Conservation (phyloP, 2,113 vertebrate genomes). For the Tamias sibiricus region DNA sequence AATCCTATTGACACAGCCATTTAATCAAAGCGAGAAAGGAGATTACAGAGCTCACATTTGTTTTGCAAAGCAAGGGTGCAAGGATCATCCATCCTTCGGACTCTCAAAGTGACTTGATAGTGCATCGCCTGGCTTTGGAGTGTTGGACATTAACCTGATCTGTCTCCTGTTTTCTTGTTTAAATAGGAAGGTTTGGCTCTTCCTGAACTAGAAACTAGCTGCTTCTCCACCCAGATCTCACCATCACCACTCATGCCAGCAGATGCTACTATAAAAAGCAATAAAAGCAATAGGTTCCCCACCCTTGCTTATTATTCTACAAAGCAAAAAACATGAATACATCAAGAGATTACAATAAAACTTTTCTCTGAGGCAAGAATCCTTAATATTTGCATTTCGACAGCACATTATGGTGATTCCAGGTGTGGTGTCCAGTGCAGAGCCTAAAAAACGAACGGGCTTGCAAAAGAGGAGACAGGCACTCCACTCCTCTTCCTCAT, state of each 20-base stretch:
- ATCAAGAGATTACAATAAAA: constrained; percentile 10
- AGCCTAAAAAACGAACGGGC: background rate
- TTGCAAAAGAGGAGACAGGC: background rate
- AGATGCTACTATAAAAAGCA: constrained; percentile 44
- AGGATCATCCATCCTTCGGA: constrained; percentile 68
- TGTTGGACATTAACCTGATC: constrained; percentile 78
- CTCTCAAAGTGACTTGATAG: constrained; percentile 66
- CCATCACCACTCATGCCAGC: constrained; percentile 6
- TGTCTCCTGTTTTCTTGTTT: constrained; percentile 74
- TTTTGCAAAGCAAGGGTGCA: constrained; percentile 78
- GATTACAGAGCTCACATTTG: constrained; percentile 67
- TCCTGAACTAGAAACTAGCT: constrained; percentile 25
- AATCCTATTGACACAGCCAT: constrained; percentile 81
- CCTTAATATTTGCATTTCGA: constrained; percentile 16
- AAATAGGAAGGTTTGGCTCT: constrained; percentile 60
- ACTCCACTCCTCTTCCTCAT: background rate
- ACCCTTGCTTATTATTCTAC: background rate
- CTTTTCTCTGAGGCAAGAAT: constrained; percentile 29
- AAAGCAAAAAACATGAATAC: constrained; percentile 30
- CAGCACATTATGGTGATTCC: background rate
- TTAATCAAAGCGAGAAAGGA: constrained; percentile 76
- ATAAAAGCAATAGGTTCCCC: background rate
- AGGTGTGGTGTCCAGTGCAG: background rate
- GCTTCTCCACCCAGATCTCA: constrained; percentile 7
- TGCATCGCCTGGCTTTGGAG: constrained; percentile 41